phyloP scores from a whole-genome alignment of 1,140 invertebrate species.

The Tetramorium parvispinum region DNA sequence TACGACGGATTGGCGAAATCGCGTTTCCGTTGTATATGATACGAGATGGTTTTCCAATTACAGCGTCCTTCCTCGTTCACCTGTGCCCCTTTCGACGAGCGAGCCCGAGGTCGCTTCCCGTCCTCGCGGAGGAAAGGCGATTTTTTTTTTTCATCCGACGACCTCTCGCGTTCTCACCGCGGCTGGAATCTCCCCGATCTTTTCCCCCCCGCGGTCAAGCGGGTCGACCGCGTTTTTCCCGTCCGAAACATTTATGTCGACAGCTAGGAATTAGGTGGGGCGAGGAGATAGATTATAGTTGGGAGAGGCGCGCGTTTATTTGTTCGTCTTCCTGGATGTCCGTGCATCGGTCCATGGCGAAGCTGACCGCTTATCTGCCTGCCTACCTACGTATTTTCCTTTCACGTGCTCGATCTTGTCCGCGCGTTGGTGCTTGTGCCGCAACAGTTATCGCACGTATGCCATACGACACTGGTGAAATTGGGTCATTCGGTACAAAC shows the following conservation, averaged over 20 bases:
- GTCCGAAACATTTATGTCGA: neutral
- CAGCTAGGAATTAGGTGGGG: neutral
- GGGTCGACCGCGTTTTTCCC: neutral
- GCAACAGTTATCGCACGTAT: conserved; percentile 70
- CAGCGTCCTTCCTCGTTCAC: neutral
- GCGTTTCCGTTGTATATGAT: neutral
- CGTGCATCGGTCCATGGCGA: conserved; percentile 45
- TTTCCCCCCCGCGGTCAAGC: neutral
- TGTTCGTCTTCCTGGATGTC: conserved; percentile 15
- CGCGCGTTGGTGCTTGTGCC: conserved; percentile 35
- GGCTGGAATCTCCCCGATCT: neutral
- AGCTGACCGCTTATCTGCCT: conserved; percentile 44
- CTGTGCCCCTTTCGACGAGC: neutral
- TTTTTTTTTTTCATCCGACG: neutral
- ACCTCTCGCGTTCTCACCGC: neutral
- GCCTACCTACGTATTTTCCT: conserved; percentile 52
- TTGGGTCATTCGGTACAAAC: conserved; percentile 74
- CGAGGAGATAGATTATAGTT: neutral
- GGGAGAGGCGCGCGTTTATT: neutral
- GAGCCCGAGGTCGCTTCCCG: neutral
- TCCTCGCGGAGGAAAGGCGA: neutral
- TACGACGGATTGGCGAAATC: conserved; percentile 16
- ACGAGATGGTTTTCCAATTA: conserved; percentile 11
- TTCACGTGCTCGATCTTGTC: conserved; percentile 58
- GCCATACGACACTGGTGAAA: conserved; percentile 67